These are phyloP conservation scores for Plodia interpunctella DNA, from an alignment of 1,140 invertebrate genomes.

Conservation along the genomic window DNA sequence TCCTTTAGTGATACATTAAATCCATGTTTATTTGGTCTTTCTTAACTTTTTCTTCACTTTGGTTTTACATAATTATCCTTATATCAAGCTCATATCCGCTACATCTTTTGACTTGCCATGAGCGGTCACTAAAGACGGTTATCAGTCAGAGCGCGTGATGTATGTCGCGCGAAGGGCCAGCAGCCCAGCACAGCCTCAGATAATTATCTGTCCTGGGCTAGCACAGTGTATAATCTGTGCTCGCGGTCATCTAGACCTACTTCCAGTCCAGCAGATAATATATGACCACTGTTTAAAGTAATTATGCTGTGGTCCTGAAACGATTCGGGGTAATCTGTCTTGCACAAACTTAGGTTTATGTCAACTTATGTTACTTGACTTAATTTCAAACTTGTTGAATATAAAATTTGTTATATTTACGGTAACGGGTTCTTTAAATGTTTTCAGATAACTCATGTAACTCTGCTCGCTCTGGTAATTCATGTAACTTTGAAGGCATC, in stretches of 20 bases:
- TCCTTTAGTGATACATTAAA: too few relatives aligned
- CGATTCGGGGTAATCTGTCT: background rate
- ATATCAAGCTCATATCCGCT: background rate
- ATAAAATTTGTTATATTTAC: too few relatives aligned
- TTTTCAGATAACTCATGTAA: too few relatives aligned
- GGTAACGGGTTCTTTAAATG: too few relatives aligned
- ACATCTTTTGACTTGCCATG: slow-evolving; percentile 16
- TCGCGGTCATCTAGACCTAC: slow-evolving; percentile 3
- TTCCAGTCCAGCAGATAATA: background rate
- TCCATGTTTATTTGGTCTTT: too few relatives aligned
- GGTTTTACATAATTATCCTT: too few relatives aligned
- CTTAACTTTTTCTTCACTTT: too few relatives aligned
- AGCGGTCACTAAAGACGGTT: slow-evolving; percentile 41
- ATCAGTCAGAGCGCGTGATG: slow-evolving; percentile 56
- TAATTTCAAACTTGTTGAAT: too few relatives aligned
- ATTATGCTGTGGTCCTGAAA: background rate
- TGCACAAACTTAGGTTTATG: background rate
- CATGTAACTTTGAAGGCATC: too few relatives aligned
- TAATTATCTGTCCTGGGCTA: slow-evolving; percentile 40
- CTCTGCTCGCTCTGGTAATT: too few relatives aligned
- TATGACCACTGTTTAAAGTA: background rate
- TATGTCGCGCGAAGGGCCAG: slow-evolving; percentile 29
- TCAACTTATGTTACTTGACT: too few relatives aligned
- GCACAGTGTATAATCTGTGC: background rate
- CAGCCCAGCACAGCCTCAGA: slow-evolving; percentile 25